Percentiles rank a stretch among this genome's conserved stretches.
Evolutionary conservation across 2,113 vertebrate genomes (phyloP).

Genomic region (Pedetes capensis): DNA sequence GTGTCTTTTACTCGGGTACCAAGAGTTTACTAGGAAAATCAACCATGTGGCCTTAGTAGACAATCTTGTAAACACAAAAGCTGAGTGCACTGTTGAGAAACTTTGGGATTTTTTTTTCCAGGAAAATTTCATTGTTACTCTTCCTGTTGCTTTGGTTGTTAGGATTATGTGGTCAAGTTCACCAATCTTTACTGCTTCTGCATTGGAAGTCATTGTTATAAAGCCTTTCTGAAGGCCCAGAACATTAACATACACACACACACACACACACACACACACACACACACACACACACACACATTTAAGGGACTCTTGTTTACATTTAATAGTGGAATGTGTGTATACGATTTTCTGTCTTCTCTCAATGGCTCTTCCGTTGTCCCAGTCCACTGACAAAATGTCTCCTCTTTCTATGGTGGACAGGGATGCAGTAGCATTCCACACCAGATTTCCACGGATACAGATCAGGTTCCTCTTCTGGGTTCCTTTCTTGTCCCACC

Average conservation of each 20-base stretch:
- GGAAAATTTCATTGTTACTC: neutral
- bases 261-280: too few species aligned
- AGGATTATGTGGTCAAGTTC: neutral
- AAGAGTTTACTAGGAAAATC: neutral
- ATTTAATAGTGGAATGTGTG: too few species aligned
- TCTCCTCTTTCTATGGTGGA: neutral
- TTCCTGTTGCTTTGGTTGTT: neutral
- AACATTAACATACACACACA: too few species aligned
- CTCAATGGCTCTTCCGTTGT: neutral
- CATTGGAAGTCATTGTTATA: neutral
- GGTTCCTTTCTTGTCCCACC: neutral
- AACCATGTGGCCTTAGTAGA: neutral
- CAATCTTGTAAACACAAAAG: neutral
- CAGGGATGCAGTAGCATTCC: neutral
- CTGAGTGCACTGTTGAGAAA: neutral
- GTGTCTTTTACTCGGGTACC: neutral
- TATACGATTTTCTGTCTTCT: accelerated
- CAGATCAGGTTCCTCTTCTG: neutral
- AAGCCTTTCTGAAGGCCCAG: neutral
- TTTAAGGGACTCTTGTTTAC: neutral
- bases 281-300: too few species aligned
- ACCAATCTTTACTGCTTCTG: neutral
- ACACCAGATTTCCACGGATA: too few species aligned
- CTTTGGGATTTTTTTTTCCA: neutral
- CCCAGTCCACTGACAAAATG: too few species aligned